These are phyloP conservation scores for Ascidia mentula DNA, from an alignment of 23 tunicate species.

Conservation along the genomic window DNA sequence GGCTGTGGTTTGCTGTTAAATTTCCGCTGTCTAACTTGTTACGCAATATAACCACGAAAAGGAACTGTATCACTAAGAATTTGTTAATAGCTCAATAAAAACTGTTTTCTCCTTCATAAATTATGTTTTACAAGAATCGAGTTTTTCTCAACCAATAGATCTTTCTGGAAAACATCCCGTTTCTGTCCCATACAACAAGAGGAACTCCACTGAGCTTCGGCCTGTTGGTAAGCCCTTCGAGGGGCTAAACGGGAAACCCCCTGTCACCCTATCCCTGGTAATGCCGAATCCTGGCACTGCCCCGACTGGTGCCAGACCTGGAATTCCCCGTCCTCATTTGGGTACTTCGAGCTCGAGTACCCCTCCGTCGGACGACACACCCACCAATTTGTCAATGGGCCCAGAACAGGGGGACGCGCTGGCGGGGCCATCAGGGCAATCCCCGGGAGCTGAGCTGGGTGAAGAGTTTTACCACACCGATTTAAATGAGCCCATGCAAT, in stretches of 20 bases:
- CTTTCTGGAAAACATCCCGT: slow-evolving; percentile 46
- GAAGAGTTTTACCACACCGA: slow-evolving; percentile 29
- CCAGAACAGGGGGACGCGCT: not conserved
- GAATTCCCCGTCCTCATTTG: not conserved
- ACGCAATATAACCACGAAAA: no score
- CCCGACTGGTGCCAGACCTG: not conserved
- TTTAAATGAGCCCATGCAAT: slow-evolving; percentile 47
- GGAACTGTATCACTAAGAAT: no score
- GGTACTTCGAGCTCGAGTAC: slow-evolving; percentile 16
- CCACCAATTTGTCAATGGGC: slow-evolving; percentile 37
- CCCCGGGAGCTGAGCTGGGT: not conserved
- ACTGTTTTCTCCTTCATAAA: no score
- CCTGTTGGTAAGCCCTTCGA: not conserved
- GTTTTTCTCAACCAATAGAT: slow-evolving; percentile 26
- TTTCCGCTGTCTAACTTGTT: no score
- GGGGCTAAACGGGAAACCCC: slow-evolving; percentile 6
- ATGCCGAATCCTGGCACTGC: slow-evolving; percentile 28
- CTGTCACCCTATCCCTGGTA: slow-evolving; percentile 40
- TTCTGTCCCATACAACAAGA: slow-evolving; percentile 47
- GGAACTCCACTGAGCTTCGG: slow-evolving; percentile 28
- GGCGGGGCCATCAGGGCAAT: not conserved
- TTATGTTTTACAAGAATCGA: no score
- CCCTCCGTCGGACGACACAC: slow-evolving; percentile 76
- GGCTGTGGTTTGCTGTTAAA: no score
- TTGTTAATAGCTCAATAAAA: no score